Evolutionary conservation across 2,888 invertebrate species (phyloP), one percentile per base, ranked within the genome.

Genomic region (Lithophane ornitopus): DNA sequence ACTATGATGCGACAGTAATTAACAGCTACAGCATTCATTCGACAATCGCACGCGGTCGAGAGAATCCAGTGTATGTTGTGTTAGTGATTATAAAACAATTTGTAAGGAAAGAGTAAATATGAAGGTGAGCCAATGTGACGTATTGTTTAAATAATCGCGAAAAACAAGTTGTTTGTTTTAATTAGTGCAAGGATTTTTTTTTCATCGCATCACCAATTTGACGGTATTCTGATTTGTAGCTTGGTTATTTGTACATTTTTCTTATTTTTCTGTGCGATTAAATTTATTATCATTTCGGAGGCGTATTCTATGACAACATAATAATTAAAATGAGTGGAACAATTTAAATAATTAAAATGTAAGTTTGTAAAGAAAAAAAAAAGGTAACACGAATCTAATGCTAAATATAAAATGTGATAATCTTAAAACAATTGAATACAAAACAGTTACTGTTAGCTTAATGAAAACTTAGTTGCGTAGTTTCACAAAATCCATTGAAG

Each of bases 91-190:
- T 78, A 70, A 76, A 67, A 80, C 46, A 34, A 39, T 61, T 78
- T 70, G 61, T 63, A 74, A 74, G 70, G 63, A 76, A 76, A 69
- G 22, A 70, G 69, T 67, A 46, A 85, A 74, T 70, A 87, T 87
- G 87, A 88, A 88, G 88, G 88, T 88, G 73, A 85, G 88, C 81
- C 9, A n/a, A 49, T 56, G 62, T 58, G 68, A 70, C 58, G 26
- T 61, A 44, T 49, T 71, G 52, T 69, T 80, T 58, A 49, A 61
- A 71, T 58, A 54, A 59, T 73, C n/a, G 11, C 39, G 16, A 67
- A 61, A 49, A 66, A 61, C 52, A 34, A 62, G 14, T 34, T 66
- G 7, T 62, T 61, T 56, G 61, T 49, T 22, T 16, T 12, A 46
- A 65, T 52, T 26, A 74, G 58, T 26, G 12, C 46, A 68, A 28